Conservation (phyloP, 2,797 vertebrate species). For the Protonibea diacanthus region DNA sequence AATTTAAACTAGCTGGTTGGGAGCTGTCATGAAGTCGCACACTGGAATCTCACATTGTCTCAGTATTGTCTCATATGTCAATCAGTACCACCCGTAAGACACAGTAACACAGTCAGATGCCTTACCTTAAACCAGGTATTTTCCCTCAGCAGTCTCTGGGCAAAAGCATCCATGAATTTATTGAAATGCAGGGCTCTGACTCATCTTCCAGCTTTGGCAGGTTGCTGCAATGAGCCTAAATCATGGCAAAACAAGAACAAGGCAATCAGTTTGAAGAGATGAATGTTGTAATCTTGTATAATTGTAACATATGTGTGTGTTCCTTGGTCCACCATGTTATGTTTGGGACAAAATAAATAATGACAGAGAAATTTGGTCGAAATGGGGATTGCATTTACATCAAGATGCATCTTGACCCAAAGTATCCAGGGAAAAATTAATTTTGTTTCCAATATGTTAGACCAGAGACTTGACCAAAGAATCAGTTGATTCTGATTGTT, state of each 20-base stretch:
- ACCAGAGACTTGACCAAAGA: neutral
- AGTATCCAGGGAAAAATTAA: too few species aligned
- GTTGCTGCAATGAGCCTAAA: neutral
- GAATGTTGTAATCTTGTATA: neutral
- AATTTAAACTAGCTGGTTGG: constrained; percentile 12
- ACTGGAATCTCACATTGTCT: constrained; percentile 6
- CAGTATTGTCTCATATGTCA: constrained; percentile 16
- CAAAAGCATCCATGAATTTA: neutral
- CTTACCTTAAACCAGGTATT: constrained; percentile 14
- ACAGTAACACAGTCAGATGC: constrained; percentile 8
- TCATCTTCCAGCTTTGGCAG: neutral
- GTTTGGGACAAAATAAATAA: neutral
- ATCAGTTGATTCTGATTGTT: neutral
- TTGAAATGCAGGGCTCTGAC: neutral
- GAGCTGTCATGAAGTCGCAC: constrained; percentile 1
- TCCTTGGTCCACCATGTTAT: neutral
- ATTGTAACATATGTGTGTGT: neutral
- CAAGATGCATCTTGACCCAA: neutral
- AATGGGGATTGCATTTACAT: neutral
- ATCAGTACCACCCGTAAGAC: constrained; percentile 21
- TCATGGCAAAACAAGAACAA: neutral
- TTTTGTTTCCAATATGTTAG: neutral
- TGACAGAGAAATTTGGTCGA: neutral
- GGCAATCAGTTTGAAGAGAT: neutral
- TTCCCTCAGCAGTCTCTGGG: neutral